These are phyloP conservation scores for Platysternon megacephalum DNA, from an alignment of 2,113 vertebrate species.

Conservation along the genomic window DNA sequence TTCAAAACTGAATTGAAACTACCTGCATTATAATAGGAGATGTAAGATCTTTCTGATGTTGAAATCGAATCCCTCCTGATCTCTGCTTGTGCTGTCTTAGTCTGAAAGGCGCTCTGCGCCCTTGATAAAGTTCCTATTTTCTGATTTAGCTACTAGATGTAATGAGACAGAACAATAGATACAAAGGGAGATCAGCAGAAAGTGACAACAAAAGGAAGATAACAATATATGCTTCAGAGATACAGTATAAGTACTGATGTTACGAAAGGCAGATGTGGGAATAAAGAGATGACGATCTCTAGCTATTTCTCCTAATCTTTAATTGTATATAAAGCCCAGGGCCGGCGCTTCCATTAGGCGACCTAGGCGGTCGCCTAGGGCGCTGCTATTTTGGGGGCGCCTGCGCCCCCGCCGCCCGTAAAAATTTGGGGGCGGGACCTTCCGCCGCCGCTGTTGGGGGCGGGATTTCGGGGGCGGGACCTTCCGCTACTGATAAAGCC, in stretches of 20 bases:
- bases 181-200: constrained; percentile 55
- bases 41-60: constrained; percentile 65
- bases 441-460: too few species aligned
- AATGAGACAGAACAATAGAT: constrained; percentile 65
- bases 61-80: constrained; percentile 67
- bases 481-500: too few species aligned
- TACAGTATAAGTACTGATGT: constrained; percentile 36
- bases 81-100: constrained; percentile 54
- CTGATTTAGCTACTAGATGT: constrained; percentile 40
- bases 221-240: constrained; percentile 37
- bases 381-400: too few species aligned
- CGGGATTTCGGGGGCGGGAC: too few species aligned
- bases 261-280: constrained; percentile 11
- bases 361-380: too few species aligned
- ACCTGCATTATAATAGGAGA: constrained; percentile 60
- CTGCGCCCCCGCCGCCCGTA: too few species aligned
- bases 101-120: constrained; percentile 53
- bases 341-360: too few species aligned
- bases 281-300: neutral
- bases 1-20: constrained; percentile 65
- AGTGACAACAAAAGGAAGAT: constrained; percentile 63
- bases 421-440: too few species aligned
- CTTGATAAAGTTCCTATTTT: constrained; percentile 71
- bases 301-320: neutral
- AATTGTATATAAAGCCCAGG: neutral